Evolutionary conservation across 2,797 vertebrate species (phyloP), one percentile per base, ranked within the genome.

Genomic region (Clarias fuscus): DNA sequence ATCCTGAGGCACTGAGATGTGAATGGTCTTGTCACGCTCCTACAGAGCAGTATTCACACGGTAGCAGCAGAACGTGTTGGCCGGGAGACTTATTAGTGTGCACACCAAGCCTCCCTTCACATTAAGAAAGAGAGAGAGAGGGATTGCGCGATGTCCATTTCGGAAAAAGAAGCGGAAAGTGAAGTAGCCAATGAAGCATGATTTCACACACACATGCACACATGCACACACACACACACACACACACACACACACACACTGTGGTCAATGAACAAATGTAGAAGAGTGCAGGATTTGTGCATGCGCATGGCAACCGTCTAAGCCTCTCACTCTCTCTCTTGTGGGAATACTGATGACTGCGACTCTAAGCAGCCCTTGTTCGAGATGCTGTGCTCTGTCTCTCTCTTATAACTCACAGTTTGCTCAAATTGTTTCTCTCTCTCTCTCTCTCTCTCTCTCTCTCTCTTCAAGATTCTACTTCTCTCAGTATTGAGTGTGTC

Each of bases 281-380:
- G 73, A 67, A 85, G 86, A 83, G 77, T 85, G 88, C 80, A 81
- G 83, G 76, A 72, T 88, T 58, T 30, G 62, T 59, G 72, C 71
- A 82, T 84, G 85, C 72, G 79, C 77, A 88, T 85, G 84, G 86
- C 85, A 83, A 76, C 81, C 84, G 30, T 56, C 48, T 76, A 76
- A 76, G n/a, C 73, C 85, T 67, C 73, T 79, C 61, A 37, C 48
- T 72, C 70, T 37, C 65, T 80, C 86, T 90, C 84, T 82, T 68
- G 65, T 61, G 82, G 61, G 73, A 85, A 84, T 84, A 84, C 83
- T 87, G 90, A 90, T 90, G 77, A 85, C 53, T 78, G 58, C 48
- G 59, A 58, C 82, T 88, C 83, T 88, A 79, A 88, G 85, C 87
- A 87, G 87, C 82, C 86, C 86, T 90, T 88, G 72, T 90, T 88